Evolutionary conservation across 2,888 invertebrate genomes (phyloP), one percentile per base, ranked within the genome.

Genomic region (Callinectes sapidus): DNA sequence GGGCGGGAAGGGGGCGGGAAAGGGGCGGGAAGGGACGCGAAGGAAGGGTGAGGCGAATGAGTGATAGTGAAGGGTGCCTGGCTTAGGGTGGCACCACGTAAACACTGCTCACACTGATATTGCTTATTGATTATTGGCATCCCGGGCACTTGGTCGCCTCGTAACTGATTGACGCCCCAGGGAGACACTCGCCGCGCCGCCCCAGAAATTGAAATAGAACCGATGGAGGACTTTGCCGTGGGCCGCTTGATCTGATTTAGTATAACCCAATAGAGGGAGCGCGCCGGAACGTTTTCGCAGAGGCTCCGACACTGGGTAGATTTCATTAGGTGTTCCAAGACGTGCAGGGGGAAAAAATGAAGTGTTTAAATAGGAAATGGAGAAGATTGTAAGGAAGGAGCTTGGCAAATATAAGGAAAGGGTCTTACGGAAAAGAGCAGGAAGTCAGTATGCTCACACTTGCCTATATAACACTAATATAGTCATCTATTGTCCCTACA

Each of bases 241-340:
- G 81, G 81, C 35, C 35, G 81, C 32, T 14, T 35, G 81, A 81
- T 81, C 32, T 81, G 81, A 81, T 81, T 81, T 81, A 81, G 81
- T 35, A 16, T 35, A 81, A 35, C 35, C 81, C 81, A 35, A 81
- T 81, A 81, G 81, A 81, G 0, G 35, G 35, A 16, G 1, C 35
- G 35, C 14, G 32, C 10, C 13, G 35, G 81, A 35, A n/a, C 14
- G 81, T 35, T 81, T 81, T 81, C 81, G 35, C 35, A 32, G 81
- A 16, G 14, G 16, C 35, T 28, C 5, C 1, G 35, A 61, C 23
- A 81, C 81, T 2, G 35, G 81, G 35, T 16, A 81, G 35, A 81
- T 81, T 81, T 81, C 35, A 35, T 81, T 81, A 81, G 35, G 18
- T 5, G 2, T 81, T 23, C 5, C 35, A 81, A 81, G 35, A 71